A percentile compares a stretch with the other conserved stretches of the same genome.
Conservation (phyloP, 2,113 vertebrate species). For the Sinocyclocheilus maitianheensis region DNA sequence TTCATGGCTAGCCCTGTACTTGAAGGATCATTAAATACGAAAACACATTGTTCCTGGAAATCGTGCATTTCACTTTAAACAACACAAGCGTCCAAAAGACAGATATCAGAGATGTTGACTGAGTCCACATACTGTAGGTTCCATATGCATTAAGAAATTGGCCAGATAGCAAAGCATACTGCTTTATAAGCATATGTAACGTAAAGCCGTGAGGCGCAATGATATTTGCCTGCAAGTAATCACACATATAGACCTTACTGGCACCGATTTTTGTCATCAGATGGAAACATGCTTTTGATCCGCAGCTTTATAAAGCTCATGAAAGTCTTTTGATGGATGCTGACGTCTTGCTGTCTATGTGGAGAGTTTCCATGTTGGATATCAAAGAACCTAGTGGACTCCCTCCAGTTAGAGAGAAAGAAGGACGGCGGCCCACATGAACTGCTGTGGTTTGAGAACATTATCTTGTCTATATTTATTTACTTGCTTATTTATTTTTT, state of each 20-base stretch:
- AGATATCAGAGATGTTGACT: constrained; percentile 48
- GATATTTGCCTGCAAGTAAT: constrained; percentile 5
- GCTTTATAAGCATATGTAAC: constrained; percentile 11
- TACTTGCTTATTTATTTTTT: constrained; percentile 2
- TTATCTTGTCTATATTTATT: constrained; percentile 22
- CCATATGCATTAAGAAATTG: constrained; percentile 29
- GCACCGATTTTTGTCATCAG: constrained; percentile 1
- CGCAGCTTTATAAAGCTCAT: not conserved
- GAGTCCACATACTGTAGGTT: constrained; percentile 41
- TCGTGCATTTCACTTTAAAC: constrained; percentile 53
- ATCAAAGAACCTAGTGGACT: constrained; percentile 14
- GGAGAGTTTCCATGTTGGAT: constrained; percentile 28
- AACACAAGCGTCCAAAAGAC: constrained; percentile 51
- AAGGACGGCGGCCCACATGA: constrained; percentile 3
- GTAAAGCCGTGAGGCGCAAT: not conserved
- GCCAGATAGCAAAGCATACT: constrained; percentile 23
- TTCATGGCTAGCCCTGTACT: constrained; percentile 50
- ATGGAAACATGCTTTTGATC: not conserved
- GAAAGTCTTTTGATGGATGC: constrained; percentile 17
- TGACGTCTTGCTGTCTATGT: constrained; percentile 15
- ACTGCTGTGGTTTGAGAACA: constrained; percentile 29
- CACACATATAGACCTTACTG: constrained; percentile 10
- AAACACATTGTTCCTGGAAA: constrained; percentile 58
- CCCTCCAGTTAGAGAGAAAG: constrained; percentile 13
- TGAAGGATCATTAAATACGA: constrained; percentile 56